phyloP scores from a whole-genome alignment of 2,888 invertebrate genomes.

The Smittia sp. region DNA sequence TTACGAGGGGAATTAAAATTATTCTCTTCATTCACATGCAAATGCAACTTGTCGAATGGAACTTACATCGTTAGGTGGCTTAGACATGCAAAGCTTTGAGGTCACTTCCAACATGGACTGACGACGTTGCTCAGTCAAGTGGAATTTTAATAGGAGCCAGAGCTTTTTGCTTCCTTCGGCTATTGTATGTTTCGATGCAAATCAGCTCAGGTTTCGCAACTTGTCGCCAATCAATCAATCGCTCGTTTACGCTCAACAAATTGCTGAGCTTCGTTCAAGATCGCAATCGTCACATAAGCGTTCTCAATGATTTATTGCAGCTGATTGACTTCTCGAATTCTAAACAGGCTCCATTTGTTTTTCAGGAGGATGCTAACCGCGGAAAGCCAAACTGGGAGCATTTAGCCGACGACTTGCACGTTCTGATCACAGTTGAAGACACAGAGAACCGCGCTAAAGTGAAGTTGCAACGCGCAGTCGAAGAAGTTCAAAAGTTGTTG shows the following conservation, averaged over 20 bases:
- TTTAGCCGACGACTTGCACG: constrained; percentile 96
- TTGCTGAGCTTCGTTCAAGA: neutral
- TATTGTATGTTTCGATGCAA: neutral
- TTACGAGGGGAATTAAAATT: neutral
- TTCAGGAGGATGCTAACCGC: constrained; percentile 96
- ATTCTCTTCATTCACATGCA: neutral
- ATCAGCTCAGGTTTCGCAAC: too few relatives aligned
- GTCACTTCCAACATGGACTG: neutral
- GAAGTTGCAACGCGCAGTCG: constrained; percentile 92
- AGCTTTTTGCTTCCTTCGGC: neutral
- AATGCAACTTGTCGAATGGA: constrained; percentile 12
- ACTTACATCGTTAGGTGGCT: neutral
- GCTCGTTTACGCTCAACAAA: neutral
- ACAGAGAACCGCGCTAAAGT: constrained; percentile 94
- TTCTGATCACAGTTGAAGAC: constrained; percentile 97
- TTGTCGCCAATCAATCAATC: too few relatives aligned
- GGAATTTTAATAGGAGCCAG: too few relatives aligned
- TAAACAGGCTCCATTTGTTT: constrained; percentile 44
- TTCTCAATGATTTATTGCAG: neutral
- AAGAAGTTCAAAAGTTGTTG: constrained; percentile 96
- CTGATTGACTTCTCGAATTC: constrained; percentile 33
- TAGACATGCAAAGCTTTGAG: neutral
- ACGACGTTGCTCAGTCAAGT: neutral
- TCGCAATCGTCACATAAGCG: too few relatives aligned
- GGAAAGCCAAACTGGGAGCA: constrained; percentile 99